Percentiles rank a stretch among this genome's conserved stretches.
Evolutionary conservation across 2,113 vertebrate species (phyloP).

Genomic region (Cyprinus carpio): DNA sequence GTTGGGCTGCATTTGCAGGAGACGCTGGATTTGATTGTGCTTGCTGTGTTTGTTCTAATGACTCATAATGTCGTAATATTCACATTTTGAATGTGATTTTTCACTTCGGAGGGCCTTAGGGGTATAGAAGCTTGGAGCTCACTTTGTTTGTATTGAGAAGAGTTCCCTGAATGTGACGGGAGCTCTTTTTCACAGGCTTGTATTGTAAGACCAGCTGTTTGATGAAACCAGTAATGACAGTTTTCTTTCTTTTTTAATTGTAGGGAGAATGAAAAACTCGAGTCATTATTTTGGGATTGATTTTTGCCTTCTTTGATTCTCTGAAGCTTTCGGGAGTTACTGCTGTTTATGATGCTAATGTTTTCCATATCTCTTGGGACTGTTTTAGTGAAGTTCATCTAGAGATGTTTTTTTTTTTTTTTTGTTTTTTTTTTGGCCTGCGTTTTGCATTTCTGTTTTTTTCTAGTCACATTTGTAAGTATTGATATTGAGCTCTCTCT

Average conservation of each 20-base stretch:
- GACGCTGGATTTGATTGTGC: constrained; percentile 61
- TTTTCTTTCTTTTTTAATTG: constrained; percentile 15
- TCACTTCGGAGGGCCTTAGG: not conserved
- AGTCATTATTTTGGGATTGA: constrained; percentile 23
- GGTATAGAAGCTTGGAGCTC: not conserved
- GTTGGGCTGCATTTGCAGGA: constrained; percentile 54
- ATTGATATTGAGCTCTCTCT: not conserved
- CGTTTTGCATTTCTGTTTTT: not conserved
- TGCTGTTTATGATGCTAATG: constrained; percentile 24
- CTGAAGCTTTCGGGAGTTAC: not conserved
- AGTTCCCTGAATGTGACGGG: not conserved
- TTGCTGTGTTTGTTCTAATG: constrained; percentile 62
- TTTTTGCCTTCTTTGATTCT: constrained; percentile 1
- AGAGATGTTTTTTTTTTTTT: not conserved
- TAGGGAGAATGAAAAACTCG: not conserved
- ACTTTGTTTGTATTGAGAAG: constrained; percentile 23
- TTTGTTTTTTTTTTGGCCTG: not conserved
- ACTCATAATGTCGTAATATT: constrained; percentile 8
- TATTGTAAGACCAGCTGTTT: not conserved
- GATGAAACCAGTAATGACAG: constrained; percentile 14
- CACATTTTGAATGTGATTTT: constrained; percentile 13
- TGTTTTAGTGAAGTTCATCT: constrained; percentile 16
- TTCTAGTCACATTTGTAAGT: constrained; percentile 12
- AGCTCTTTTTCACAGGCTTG: constrained; percentile 8
- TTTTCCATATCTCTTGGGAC: not conserved